Conservation (phyloP, 2,113 vertebrate genomes). For the Platycercus adscitus region DNA sequence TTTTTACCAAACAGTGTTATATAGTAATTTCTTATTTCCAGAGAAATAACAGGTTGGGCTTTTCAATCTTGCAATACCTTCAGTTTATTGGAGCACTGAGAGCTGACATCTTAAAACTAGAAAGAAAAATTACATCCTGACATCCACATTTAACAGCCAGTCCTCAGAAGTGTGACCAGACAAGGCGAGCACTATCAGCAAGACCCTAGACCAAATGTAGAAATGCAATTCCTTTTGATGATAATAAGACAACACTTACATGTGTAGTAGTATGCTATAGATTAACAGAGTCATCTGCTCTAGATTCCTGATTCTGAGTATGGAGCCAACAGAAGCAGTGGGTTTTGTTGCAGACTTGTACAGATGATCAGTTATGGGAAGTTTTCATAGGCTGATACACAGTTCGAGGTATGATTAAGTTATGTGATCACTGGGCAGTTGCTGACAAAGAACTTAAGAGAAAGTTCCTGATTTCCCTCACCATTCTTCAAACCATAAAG, state of each 20-base stretch:
- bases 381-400: not conserved
- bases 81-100: not conserved
- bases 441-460: not conserved
- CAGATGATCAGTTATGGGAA: not conserved
- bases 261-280: not conserved
- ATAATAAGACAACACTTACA: not conserved
- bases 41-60: not conserved
- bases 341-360: not conserved
- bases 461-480: not conserved
- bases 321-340: not conserved
- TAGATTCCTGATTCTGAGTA: not conserved
- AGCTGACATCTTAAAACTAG: not conserved
- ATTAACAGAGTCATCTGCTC: not conserved
- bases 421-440: not conserved
- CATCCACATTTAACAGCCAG: not conserved
- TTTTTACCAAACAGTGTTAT: not conserved
- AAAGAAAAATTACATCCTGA: not conserved
- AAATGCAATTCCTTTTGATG: not conserved
- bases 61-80: not conserved
- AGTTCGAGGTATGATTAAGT: not conserved
- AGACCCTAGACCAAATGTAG: not conserved
- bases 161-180: not conserved
- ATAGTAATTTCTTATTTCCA: not conserved
- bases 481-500: not conserved
- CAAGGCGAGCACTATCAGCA: not conserved